phyloP scores from a whole-genome alignment of 2,888 invertebrate genomes.

The Zootermopsis nevadensis region DNA sequence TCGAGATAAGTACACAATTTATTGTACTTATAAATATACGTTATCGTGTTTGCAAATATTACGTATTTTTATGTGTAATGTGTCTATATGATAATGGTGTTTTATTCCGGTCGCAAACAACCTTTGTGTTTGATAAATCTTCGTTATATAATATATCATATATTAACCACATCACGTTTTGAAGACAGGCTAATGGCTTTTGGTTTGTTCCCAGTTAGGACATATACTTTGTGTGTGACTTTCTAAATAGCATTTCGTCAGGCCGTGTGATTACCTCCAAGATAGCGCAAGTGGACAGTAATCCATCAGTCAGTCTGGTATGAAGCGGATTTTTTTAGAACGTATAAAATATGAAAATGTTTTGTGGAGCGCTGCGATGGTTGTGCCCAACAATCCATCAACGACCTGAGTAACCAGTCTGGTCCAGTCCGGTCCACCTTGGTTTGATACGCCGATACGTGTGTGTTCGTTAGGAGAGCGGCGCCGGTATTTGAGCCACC shows the following conservation, averaged over 20 bases:
- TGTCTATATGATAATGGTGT: too few relatives aligned
- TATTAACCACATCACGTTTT: background rate
- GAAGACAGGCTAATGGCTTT: background rate
- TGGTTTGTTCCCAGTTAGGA: background rate
- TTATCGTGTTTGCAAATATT: too few relatives aligned
- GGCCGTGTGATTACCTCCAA: background rate
- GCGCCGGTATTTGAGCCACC: background rate
- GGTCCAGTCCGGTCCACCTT: background rate
- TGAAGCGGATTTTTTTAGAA: constrained; percentile 11
- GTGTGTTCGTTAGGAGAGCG: background rate
- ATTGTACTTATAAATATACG: too few relatives aligned
- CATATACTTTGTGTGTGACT: background rate
- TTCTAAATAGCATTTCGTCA: background rate
- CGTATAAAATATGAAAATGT: constrained; percentile 17
- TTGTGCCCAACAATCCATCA: background rate
- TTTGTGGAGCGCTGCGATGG: background rate
- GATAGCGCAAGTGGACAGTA: background rate
- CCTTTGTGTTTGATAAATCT: too few relatives aligned
- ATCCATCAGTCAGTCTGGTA: constrained; percentile 19
- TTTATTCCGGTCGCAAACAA: too few relatives aligned
- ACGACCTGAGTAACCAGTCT: background rate
- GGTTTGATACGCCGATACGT: background rate
- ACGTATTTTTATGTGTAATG: too few relatives aligned
- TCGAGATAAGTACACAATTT: too few relatives aligned
- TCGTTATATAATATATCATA: background rate